These are phyloP conservation scores for Melanostoma mellinum DNA, from an alignment of 2,888 invertebrate species.

Conservation along the genomic window DNA sequence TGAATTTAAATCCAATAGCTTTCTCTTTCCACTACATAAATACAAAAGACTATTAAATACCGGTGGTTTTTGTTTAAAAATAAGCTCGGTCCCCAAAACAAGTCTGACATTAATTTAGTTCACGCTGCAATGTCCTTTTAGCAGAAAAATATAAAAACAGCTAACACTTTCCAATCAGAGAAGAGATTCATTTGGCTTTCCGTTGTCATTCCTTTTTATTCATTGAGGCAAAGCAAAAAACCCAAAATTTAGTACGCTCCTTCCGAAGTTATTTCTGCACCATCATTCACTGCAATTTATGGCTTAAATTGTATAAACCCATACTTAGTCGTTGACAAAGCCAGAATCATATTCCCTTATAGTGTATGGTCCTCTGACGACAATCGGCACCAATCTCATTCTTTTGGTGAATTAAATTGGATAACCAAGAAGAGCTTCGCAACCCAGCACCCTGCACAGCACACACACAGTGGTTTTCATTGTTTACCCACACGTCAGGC, in stretches of 20 bases:
- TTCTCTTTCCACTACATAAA: too few relatives aligned
- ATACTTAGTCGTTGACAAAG: neutral
- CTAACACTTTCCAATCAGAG: too few relatives aligned
- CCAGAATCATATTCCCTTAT: constrained; percentile 38
- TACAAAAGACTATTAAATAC: too few relatives aligned
- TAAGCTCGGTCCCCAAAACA: too few relatives aligned
- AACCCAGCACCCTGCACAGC: constrained; percentile 17
- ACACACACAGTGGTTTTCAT: constrained; percentile 45
- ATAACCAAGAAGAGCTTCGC: constrained; percentile 48
- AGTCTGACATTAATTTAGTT: too few relatives aligned
- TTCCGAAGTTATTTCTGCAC: constrained; percentile 55
- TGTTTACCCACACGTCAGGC: constrained; percentile 30
- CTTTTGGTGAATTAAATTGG: constrained; percentile 66
- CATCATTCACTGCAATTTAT: constrained; percentile 59
- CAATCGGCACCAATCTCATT: constrained; percentile 53
- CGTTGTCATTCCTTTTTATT: neutral
- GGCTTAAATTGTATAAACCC: constrained; percentile 50
- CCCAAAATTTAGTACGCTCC: constrained; percentile 53
- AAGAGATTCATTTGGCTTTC: too few relatives aligned
- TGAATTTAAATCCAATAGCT: too few relatives aligned
- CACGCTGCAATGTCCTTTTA: too few relatives aligned
- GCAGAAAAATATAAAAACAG: too few relatives aligned
- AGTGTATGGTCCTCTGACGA: constrained; percentile 23
- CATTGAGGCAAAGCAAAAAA: constrained; percentile 13
- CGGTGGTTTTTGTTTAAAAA: too few relatives aligned